phyloP scores from a whole-genome alignment of 2,113 vertebrate genomes.

The Vanacampus margaritifer region DNA sequence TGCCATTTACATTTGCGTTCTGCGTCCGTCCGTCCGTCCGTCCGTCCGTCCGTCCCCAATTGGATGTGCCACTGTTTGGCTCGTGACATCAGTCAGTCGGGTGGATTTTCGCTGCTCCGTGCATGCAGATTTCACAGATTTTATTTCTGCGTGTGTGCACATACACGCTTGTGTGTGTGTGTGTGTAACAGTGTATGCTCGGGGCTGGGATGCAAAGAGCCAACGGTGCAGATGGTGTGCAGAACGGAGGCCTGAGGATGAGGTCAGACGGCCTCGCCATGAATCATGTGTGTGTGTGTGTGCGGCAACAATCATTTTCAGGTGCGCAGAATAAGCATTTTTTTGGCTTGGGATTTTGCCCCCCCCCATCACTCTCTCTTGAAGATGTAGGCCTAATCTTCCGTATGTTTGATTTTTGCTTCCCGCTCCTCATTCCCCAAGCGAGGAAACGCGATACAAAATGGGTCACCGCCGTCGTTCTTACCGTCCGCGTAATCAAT shows the following conservation, averaged over 20 bases:
- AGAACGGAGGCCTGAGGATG: conserved; percentile 1
- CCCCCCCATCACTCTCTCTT: neutral
- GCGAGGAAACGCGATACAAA: neutral
- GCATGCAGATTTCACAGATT: conserved; percentile 1
- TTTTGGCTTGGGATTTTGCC: neutral
- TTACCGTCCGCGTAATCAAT: neutral
- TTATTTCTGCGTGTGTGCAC: neutral
- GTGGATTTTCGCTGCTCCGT: conserved; percentile 9
- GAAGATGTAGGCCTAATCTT: neutral
- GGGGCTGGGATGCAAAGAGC: neutral
- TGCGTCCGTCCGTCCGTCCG: conserved; percentile 17
- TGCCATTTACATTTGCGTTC: conserved; percentile 32
- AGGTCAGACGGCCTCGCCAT: neutral
- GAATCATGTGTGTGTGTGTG: neutral
- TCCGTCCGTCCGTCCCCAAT: conserved; percentile 20
- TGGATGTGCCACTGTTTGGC: conserved; percentile 35
- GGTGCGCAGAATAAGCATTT: neutral
- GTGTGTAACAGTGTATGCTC: neutral
- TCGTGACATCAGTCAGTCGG: conserved; percentile 20
- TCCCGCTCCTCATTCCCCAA: conserved; percentile 1
- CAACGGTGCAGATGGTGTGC: conserved; percentile 5
- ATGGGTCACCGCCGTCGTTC: neutral
- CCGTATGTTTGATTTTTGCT: too few relatives aligned
- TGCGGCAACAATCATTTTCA: neutral
- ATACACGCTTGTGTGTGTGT: neutral